These are phyloP conservation scores for Auanema sp. DNA, from an alignment of 2,888 invertebrate genomes.

Conservation along the genomic window DNA sequence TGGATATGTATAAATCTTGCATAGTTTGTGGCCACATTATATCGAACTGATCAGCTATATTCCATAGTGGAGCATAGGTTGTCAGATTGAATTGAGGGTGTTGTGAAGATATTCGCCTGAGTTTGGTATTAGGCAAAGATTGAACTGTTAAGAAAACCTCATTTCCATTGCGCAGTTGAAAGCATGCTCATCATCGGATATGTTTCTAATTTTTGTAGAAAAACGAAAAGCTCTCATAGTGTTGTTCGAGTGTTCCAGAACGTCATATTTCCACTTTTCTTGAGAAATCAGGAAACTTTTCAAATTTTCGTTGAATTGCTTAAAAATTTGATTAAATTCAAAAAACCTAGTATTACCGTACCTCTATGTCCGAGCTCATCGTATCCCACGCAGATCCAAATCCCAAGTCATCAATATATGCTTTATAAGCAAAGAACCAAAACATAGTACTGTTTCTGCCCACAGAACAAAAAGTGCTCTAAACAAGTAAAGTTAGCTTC, in stretches of 20 bases:
- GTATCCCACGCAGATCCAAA: constrained; percentile 39
- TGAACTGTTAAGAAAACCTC: constrained; percentile 19
- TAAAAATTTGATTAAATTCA: constrained; percentile 14
- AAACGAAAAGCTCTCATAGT: constrained; percentile 40
- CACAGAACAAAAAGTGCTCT: constrained; percentile 35
- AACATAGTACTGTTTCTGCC: constrained; percentile 46
- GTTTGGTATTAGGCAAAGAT: not conserved
- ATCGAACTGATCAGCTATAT: constrained; percentile 56
- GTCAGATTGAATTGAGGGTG: constrained; percentile 30
- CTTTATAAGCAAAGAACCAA: constrained; percentile 50
- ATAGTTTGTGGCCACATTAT: constrained; percentile 59
- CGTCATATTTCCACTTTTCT: constrained; percentile 49
- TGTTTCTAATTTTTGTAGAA: constrained; percentile 38
- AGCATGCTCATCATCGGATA: constrained; percentile 41
- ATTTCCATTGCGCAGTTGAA: constrained; percentile 43
- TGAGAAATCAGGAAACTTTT: constrained; percentile 47
- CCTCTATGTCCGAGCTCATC: constrained; percentile 38
- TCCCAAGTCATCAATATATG: constrained; percentile 45
- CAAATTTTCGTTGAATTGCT: constrained; percentile 43
- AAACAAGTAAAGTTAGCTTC: not conserved
- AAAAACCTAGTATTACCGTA: no score
- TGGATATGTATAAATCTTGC: constrained; percentile 56
- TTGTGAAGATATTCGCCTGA: constrained; percentile 31
- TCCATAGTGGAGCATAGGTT: constrained; percentile 54
- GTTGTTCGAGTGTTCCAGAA: constrained; percentile 26